phyloP scores from a whole-genome alignment of 2,888 invertebrate species.

The Dasysyrphus tricinctus region DNA sequence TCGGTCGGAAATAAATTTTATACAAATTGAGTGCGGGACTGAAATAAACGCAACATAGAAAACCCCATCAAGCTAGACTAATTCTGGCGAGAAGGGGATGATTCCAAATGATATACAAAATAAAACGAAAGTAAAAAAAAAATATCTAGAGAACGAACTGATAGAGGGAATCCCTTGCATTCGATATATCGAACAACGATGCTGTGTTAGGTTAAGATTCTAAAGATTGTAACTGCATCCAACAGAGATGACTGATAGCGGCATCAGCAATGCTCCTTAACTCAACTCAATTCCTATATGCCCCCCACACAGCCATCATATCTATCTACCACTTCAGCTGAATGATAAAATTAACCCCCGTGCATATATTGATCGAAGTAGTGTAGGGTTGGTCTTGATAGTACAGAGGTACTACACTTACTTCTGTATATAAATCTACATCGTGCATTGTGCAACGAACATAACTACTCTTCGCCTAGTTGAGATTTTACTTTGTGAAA shows the following conservation, averaged over 20 bases:
- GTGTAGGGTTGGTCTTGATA: neutral
- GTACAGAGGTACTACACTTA: neutral
- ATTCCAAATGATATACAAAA: conserved; percentile 60
- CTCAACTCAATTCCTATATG: neutral
- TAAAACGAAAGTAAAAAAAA: conserved; percentile 20
- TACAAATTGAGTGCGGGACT: neutral
- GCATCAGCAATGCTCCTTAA: conserved; percentile 3
- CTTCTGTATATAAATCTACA: neutral
- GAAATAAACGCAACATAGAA: neutral
- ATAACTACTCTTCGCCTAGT: conserved; percentile 28
- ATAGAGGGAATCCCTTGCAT: neutral
- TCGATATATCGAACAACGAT: conserved; percentile 27
- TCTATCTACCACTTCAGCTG: conserved; percentile 36
- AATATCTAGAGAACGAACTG: conserved; percentile 11
- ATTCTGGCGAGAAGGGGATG: neutral
- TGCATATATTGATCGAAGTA: neutral
- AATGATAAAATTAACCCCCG: conserved; percentile 71
- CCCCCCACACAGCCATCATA: neutral
- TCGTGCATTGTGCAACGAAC: conserved; percentile 15
- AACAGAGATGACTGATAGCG: conserved; percentile 33
- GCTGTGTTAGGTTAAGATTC: conserved; percentile 37
- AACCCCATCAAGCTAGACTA: neutral
- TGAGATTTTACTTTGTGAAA: conserved; percentile 66
- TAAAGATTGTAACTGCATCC: conserved; percentile 55
- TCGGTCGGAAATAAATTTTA: neutral